Base-by-base conservation (phyloP, 2,797 vertebrate genomes). In the Megaceryle alcyon region DNA sequence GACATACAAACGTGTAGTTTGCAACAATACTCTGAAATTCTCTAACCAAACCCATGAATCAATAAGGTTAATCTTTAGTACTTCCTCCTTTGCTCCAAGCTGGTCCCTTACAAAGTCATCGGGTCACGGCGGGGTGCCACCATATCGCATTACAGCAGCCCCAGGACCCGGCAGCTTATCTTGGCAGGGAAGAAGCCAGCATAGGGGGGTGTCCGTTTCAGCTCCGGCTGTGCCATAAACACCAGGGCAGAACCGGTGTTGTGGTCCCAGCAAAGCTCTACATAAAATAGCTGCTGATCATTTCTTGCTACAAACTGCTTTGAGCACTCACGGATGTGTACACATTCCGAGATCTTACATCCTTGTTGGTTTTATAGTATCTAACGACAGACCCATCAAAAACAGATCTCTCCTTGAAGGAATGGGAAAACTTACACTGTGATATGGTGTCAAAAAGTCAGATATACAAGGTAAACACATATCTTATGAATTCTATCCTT, bases 111-210 rank as follows among this genome's bases (percentile, higher is more conserved):
- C 3, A 2, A 77, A 87, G 51, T 61, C 81, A 73, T 22, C 51
- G 59, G 20, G 39, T 33, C 43, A 35, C 35, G 33, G 12, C 31
- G 31, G 6, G 7, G 12, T 25, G 76, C 26, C 35, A 41, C 43
- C 61, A 3, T 89, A 96, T 92, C 94, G 64, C 7, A 9, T 75
- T 81, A 72, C 60, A 61, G 72, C 93, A 91, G 94, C 54, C 82
- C 12, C 22, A 86, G 77, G 93, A 70, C 81, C 81, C 0, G 0
- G 75, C 26, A 59, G 65, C 85, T 97, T 96, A 96, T 96, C 94
- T 90, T 14, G 70, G 66, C 66, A 70, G 0, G 0, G 16, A 78
- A 53, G 88, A 20, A 59, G 56, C 53, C 28, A 43, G 1, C 0
- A 3, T 51, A 5, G 49, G 23, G 1, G 26, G 35, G 49, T 11